Percentiles rank a stretch among this genome's conserved stretches.
Conservation (phyloP, 2,888 invertebrate species). For the Andrena marginata region DNA sequence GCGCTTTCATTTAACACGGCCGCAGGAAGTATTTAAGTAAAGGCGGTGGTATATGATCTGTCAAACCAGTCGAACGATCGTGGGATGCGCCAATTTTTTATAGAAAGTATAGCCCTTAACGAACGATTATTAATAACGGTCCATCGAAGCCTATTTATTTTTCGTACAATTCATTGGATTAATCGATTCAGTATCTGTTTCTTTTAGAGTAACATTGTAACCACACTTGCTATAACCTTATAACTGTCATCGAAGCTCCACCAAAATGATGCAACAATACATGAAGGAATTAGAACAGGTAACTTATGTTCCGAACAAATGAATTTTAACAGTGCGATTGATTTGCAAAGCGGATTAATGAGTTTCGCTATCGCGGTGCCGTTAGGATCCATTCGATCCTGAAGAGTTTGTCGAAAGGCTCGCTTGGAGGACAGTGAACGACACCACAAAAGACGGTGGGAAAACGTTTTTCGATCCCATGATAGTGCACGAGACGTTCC, state of each 20-base stretch:
- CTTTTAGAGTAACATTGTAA: slow-evolving; percentile 33
- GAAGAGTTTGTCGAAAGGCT: slow-evolving; percentile 98
- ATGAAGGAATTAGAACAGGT: slow-evolving; percentile 95
- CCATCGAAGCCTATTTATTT: slow-evolving; percentile 1
- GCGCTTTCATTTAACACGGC: slow-evolving; percentile 1
- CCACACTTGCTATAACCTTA: slow-evolving; percentile 31
- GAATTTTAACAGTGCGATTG: background rate
- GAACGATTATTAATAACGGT: slow-evolving; percentile 8
- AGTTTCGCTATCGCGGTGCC: background rate
- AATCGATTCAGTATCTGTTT: background rate
- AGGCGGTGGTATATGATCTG: background rate
- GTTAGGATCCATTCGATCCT: slow-evolving; percentile 97
- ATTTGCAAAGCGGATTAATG: background rate
- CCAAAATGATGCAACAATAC: slow-evolving; percentile 94
- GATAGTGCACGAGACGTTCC: slow-evolving; percentile 95
- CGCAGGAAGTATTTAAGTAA: background rate
- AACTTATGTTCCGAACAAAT: slow-evolving; percentile 14
- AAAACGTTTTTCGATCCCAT: slow-evolving; percentile 94
- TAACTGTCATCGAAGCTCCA: slow-evolving; percentile 26
- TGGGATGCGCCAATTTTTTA: slow-evolving; percentile 9
- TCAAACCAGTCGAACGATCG: slow-evolving; percentile 4
- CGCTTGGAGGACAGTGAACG: slow-evolving; percentile 96
- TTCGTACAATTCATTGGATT: slow-evolving; percentile 2
- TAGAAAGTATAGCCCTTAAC: slow-evolving; percentile 9
- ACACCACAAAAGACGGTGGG: slow-evolving; percentile 88